Evolutionary conservation across 1,140 invertebrate genomes (phyloP).

Genomic region (Drosophila ficusphila): DNA sequence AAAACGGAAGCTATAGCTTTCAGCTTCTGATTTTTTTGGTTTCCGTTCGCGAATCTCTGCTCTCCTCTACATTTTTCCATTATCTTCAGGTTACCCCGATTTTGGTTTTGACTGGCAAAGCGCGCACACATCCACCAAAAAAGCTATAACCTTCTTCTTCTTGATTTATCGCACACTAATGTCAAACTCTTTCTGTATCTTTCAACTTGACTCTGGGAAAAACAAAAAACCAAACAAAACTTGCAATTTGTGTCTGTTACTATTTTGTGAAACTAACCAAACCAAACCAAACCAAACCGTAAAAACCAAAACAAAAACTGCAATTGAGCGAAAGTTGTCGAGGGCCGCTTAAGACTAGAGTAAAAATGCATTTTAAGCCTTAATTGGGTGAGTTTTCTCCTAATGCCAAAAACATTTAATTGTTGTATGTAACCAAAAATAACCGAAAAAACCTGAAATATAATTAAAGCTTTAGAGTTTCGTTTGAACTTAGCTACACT

Average conservation of each 20-base stretch:
- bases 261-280: conserved; percentile 51
- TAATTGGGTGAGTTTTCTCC: conserved; percentile 75
- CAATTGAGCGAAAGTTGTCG: conserved; percentile 77
- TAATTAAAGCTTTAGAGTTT: conserved; percentile 50
- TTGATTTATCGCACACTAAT: conserved; percentile 73
- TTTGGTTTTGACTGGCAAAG: conserved; percentile 31
- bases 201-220: conserved; percentile 75
- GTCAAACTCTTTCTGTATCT: conserved; percentile 81
- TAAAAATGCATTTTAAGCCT: conserved; percentile 74
- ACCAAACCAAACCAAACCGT: conserved; percentile 32
- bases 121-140: conserved; percentile 12
- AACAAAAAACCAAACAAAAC: conserved; percentile 48
- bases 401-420: conserved; percentile 49
- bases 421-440: conserved; percentile 56
- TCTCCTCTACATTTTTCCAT: background rate
- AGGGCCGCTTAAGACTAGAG: conserved; percentile 76
- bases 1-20: background rate
- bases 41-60: conserved; percentile 9
- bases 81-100: background rate
- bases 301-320: conserved; percentile 53
- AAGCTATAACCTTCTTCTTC: conserved; percentile 17
- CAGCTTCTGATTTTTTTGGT: conserved; percentile 54
- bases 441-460: conserved; percentile 34
- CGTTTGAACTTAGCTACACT: conserved; percentile 37
- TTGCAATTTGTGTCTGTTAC: conserved; percentile 55